These are phyloP conservation scores for Pyrgilauda ruficollis DNA, from an alignment of 2,113 vertebrate genomes.

Conservation along the genomic window DNA sequence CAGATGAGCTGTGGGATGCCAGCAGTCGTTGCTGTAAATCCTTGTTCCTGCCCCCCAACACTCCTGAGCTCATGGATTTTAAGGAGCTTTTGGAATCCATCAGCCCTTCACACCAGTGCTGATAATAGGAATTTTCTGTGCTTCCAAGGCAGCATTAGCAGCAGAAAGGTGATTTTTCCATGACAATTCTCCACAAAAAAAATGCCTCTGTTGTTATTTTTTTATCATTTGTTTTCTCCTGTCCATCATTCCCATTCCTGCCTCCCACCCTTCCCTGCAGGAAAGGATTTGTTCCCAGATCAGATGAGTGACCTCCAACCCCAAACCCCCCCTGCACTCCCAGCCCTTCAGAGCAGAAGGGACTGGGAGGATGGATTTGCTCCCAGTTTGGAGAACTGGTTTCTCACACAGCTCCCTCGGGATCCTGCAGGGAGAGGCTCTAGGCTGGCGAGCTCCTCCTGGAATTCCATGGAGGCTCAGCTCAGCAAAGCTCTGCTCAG, in stretches of 20 bases:
- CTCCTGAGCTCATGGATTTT: background rate
- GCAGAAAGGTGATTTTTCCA: background rate
- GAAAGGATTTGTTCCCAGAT: background rate
- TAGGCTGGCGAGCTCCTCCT: accelerated
- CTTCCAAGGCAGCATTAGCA: background rate
- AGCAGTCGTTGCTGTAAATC: background rate
- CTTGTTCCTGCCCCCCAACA: background rate
- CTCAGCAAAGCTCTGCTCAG: background rate
- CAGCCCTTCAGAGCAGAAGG: background rate
- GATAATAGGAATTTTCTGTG: background rate
- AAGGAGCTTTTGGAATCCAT: background rate
- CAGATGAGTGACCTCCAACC: background rate
- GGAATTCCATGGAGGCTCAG: background rate
- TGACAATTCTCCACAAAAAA: background rate
- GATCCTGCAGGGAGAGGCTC: background rate
- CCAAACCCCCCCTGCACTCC: background rate
- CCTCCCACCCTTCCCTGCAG: background rate
- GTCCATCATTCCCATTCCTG: background rate
- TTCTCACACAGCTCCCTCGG: background rate
- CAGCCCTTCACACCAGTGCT: background rate
- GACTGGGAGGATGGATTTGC: background rate
- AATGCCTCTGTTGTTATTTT: accelerated
- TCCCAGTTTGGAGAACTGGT: slow-evolving; percentile 10
- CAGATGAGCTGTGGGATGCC: background rate
- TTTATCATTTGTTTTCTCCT: background rate